A percentile compares a stretch with the other conserved stretches of the same genome.
Evolutionary conservation across 2,113 vertebrate genomes (phyloP).

Genomic region (Peromyscus polionotus): DNA sequence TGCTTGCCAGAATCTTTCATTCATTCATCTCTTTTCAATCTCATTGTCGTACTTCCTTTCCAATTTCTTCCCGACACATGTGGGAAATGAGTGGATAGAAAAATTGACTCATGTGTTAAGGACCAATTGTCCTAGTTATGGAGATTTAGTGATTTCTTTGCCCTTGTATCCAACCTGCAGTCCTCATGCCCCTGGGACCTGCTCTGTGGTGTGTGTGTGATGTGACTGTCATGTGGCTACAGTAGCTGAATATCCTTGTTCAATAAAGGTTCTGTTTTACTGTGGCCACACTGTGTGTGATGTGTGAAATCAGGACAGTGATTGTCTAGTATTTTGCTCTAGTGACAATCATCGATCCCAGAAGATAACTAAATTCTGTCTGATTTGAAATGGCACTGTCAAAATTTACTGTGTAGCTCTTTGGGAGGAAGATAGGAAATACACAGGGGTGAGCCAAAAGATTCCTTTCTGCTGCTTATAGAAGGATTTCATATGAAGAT

Average conservation of each 20-base stretch:
- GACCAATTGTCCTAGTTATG: rapidly evolving
- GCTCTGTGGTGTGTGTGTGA: rapidly evolving
- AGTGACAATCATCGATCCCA: neutral
- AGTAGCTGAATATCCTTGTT: neutral
- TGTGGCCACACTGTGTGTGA: neutral
- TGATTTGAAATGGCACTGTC: neutral
- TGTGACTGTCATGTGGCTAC: neutral
- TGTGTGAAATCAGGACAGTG: rapidly evolving
- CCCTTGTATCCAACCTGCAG: neutral
- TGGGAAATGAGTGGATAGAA: neutral
- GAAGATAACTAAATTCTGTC: neutral
- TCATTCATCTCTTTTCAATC: neutral
- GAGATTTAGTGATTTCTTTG: neutral
- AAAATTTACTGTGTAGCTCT: neutral
- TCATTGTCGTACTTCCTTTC: neutral
- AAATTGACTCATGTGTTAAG: neutral
- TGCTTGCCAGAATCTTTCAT: neutral
- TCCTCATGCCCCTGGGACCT: neutral
- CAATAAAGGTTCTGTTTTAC: neutral
- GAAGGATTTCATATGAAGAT: neutral
- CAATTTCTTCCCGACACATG: neutral
- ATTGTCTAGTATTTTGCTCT: neutral
- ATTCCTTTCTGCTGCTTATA: neutral
- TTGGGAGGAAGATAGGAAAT: neutral
- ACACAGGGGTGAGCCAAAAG: neutral